Evolutionary conservation across 53 echinoderm and acorn worm species (phyloP).

Genomic region (Patiria pectinifera): DNA sequence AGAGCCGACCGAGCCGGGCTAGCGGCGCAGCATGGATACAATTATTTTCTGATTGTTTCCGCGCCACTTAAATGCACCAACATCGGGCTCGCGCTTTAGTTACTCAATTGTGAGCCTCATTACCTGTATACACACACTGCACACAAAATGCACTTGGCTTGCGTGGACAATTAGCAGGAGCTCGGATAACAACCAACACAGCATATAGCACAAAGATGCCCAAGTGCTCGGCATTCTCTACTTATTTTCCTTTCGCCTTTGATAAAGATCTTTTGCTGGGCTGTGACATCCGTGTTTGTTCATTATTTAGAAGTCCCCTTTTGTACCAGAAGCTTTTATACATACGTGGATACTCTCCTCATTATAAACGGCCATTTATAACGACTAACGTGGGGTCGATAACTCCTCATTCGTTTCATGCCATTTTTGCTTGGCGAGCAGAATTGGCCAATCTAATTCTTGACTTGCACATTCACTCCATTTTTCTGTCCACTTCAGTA

Average conservation of each 20-base stretch:
- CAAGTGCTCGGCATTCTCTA: not conserved
- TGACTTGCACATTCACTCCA: not conserved
- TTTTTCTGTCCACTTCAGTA: not conserved
- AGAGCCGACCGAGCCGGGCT: not conserved
- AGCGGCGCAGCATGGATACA: slow-evolving; percentile 49
- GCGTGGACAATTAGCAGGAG: slow-evolving; percentile 37
- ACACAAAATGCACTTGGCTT: slow-evolving; percentile 55
- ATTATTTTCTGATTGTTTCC: slow-evolving; percentile 70
- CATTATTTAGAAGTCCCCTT: not conserved
- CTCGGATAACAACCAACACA: not conserved
- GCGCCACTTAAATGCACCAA: slow-evolving; percentile 64
- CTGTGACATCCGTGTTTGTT: not conserved
- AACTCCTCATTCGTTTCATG: not conserved
- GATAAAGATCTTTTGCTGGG: not conserved
- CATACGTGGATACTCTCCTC: not conserved
- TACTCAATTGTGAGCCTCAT: slow-evolving; percentile 39
- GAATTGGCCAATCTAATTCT: not conserved
- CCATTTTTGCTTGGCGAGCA: not conserved
- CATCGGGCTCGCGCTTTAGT: slow-evolving; percentile 29
- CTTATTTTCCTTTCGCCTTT: slow-evolving; percentile 1
- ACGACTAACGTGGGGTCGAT: not conserved
- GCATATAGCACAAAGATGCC: not conserved
- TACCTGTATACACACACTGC: slow-evolving; percentile 55
- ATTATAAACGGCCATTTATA: not conserved
- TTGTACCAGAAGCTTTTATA: not conserved